phyloP scores from a whole-genome alignment of 2,113 vertebrate species.

The Egretta garzetta region DNA sequence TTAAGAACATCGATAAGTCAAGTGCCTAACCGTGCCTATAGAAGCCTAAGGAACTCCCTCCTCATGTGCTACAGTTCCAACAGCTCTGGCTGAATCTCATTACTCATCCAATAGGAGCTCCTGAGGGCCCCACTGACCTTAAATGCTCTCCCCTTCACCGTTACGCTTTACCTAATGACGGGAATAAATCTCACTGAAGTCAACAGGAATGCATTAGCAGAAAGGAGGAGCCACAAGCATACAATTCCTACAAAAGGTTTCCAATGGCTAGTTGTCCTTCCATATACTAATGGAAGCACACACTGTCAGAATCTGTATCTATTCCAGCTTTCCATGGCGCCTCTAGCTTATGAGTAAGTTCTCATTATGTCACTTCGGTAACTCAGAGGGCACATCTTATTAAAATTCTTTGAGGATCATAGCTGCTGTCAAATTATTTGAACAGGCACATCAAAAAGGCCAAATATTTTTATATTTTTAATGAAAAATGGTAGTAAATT shows the following conservation, averaged over 20 bases:
- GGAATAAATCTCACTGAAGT: background rate
- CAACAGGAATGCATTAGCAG: background rate
- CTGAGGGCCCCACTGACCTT: background rate
- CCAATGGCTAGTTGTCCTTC: background rate
- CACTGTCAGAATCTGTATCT: rapidly evolving
- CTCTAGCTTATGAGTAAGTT: background rate
- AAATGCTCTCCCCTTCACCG: background rate
- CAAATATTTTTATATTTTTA: background rate
- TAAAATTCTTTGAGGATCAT: background rate
- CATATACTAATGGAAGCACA: background rate
- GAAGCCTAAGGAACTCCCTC: background rate
- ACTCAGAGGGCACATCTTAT: background rate
- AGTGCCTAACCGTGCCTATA: background rate
- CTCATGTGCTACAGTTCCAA: background rate
- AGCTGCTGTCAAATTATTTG: background rate
- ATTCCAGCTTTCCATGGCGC: background rate
- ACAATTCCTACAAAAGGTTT: background rate
- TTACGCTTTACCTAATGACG: background rate
- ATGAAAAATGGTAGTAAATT: background rate
- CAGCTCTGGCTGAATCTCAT: background rate
- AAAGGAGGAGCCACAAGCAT: background rate
- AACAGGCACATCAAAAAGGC: background rate
- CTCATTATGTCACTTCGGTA: background rate
- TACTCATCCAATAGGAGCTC: background rate
- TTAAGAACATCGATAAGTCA: background rate